A percentile compares a stretch with the other conserved stretches of the same genome.
phyloP scores from a whole-genome alignment of 53 echinoderm and acorn worm species.

The Crossaster papposus region DNA sequence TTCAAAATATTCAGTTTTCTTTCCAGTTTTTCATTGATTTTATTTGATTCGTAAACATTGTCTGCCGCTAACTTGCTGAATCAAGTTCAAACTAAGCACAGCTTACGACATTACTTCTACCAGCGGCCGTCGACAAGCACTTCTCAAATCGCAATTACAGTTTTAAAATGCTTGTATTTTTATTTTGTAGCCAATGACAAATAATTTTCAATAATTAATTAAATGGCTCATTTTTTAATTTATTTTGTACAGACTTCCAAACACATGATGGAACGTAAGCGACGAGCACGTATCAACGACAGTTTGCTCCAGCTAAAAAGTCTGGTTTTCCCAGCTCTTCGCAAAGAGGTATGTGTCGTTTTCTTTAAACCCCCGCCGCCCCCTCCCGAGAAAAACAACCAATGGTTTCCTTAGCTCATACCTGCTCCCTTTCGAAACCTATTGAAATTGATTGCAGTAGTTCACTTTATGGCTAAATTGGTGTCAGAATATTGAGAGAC shows the following conservation, averaged over 20 bases:
- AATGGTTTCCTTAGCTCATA: background rate
- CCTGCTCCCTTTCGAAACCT: background rate
- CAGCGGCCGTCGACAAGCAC: too few relatives aligned
- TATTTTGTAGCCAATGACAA: background rate
- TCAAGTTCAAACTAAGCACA: too few relatives aligned
- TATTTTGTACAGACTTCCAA: constrained; percentile 83
- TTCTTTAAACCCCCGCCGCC: background rate
- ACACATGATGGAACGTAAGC: constrained; percentile 87
- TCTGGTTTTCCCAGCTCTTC: constrained; percentile 83
- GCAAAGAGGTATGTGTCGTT: constrained; percentile 82
- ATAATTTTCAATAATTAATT: background rate
- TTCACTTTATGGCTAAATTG: too few relatives aligned
- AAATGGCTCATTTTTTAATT: background rate
- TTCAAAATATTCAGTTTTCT: background rate
- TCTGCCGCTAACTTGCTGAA: too few relatives aligned
- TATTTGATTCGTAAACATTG: background rate
- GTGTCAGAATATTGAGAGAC: background rate
- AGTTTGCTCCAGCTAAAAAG: constrained; percentile 89
- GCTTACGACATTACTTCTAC: too few relatives aligned
- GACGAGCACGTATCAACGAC: constrained; percentile 95
- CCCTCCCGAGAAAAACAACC: background rate
- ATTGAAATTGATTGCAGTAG: too few relatives aligned
- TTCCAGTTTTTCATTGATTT: background rate
- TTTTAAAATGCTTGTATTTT: too few relatives aligned
- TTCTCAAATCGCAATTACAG: too few relatives aligned